Conservation (phyloP, 2,888 invertebrate species). For the Eupithecia dodoneata region DNA sequence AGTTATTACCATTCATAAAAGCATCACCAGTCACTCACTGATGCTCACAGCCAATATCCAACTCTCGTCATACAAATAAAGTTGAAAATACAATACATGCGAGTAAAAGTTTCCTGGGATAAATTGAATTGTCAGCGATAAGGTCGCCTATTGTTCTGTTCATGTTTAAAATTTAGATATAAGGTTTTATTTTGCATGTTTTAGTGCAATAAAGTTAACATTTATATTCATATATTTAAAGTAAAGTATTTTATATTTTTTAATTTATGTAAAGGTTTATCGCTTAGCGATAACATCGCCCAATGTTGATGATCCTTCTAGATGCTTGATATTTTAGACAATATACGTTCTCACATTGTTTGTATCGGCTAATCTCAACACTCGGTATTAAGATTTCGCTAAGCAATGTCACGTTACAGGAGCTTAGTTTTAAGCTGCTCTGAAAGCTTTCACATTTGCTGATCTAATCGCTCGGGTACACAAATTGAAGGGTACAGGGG, state of each 20-base stretch:
- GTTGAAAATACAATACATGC: background rate
- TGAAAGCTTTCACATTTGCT: conserved; percentile 5
- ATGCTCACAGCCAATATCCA: background rate
- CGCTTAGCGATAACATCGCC: no score
- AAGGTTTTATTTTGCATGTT: no score
- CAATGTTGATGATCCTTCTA: no score
- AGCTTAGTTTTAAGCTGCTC: conserved; percentile 8
- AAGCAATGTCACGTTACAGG: background rate
- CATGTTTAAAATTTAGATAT: no score
- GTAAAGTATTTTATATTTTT: no score
- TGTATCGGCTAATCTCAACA: conserved; percentile 20
- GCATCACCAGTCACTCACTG: background rate
- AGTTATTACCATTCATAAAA: background rate
- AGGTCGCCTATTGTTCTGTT: no score
- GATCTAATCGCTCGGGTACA: background rate
- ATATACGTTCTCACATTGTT: conserved; percentile 19
- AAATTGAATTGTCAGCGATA: no score
- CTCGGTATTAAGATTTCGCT: conserved; percentile 9
- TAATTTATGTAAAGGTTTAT: no score
- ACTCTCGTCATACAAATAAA: background rate
- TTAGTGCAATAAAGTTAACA: no score
- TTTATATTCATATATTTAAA: no score
- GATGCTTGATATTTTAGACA: conserved; percentile 9
- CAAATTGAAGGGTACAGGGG: no score
- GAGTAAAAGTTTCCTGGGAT: no score